Percentiles rank a stretch among this genome's conserved stretches.
phyloP scores from a whole-genome alignment of 1,140 invertebrate genomes.

The Eubasilissa regina region DNA sequence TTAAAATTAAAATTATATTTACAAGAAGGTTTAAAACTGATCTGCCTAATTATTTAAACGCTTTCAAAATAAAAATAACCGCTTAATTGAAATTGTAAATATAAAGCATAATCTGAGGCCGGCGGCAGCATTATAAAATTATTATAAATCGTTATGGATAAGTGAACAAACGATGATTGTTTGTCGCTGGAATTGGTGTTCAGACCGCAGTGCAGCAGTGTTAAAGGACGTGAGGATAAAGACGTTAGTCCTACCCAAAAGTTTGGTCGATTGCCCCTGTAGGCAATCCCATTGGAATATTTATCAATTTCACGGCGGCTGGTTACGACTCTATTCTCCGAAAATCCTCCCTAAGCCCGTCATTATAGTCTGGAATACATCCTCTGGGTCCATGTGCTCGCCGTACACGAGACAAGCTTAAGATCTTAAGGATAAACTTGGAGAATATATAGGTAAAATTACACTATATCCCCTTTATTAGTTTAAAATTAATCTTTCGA shows the following conservation, averaged over 20 bases:
- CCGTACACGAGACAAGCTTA: background rate
- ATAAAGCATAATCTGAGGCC: no score
- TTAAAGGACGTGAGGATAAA: no score
- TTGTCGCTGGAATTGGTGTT: no score
- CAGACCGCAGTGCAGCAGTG: no score
- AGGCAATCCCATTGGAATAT: conserved; percentile 39
- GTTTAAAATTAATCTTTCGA: background rate
- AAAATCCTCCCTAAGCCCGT: conserved; percentile 31
- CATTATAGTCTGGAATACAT: conserved; percentile 48
- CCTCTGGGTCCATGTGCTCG: conserved; percentile 19
- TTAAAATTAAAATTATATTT: no score
- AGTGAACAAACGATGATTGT: no score
- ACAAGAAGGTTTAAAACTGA: no score
- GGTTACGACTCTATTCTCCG: conserved; percentile 16
- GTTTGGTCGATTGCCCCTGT: conserved; percentile 15
- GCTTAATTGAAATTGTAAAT: no score
- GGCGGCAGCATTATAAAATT: no score
- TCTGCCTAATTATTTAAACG: no score
- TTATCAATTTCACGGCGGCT: conserved; percentile 52
- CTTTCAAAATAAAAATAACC: no score
- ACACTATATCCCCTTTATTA: background rate
- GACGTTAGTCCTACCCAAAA: conserved; percentile 10
- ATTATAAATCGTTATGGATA: no score
- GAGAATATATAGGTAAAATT: conserved; percentile 16
- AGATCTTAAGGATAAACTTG: conserved; percentile 32